Conservation (phyloP, 2,113 vertebrate genomes). For the Hyperoodon ampullatus region DNA sequence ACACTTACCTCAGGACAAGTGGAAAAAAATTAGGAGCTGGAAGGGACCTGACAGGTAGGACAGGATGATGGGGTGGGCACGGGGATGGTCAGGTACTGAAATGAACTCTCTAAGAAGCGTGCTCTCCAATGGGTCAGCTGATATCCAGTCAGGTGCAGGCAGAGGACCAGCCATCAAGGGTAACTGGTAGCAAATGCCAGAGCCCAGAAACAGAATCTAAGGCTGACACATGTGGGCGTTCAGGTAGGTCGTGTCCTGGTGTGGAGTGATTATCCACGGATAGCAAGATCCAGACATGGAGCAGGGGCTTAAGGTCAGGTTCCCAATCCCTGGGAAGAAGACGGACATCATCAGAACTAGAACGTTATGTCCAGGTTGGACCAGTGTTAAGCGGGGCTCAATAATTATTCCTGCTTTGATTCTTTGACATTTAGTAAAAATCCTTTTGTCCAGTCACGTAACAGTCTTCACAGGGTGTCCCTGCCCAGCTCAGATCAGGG, state of each 20-base stretch:
- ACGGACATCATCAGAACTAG: rapidly evolving
- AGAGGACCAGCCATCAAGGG: neutral
- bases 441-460: neutral
- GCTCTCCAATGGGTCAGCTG: neutral
- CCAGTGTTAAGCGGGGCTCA: rapidly evolving
- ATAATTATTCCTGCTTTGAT: rapidly evolving
- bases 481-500: neutral
- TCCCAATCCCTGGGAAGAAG: neutral
- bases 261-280: rapidly evolving
- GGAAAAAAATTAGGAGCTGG: neutral
- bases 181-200: neutral
- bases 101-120: too few species aligned
- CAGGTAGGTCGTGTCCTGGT: too few species aligned
- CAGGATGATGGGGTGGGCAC: too few species aligned
- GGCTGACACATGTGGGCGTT: neutral
- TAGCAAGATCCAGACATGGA: neutral
- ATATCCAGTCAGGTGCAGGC: too few species aligned
- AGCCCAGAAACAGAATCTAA: neutral
- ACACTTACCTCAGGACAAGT: neutral
- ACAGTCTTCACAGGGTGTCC: neutral
- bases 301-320: rapidly evolving
- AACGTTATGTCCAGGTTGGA: rapidly evolving
- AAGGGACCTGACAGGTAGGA: rapidly evolving
- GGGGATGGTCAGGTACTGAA: neutral
- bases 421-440: neutral